Conservation (phyloP, 2,797 vertebrate genomes). For the Benthosema pterotum region DNA sequence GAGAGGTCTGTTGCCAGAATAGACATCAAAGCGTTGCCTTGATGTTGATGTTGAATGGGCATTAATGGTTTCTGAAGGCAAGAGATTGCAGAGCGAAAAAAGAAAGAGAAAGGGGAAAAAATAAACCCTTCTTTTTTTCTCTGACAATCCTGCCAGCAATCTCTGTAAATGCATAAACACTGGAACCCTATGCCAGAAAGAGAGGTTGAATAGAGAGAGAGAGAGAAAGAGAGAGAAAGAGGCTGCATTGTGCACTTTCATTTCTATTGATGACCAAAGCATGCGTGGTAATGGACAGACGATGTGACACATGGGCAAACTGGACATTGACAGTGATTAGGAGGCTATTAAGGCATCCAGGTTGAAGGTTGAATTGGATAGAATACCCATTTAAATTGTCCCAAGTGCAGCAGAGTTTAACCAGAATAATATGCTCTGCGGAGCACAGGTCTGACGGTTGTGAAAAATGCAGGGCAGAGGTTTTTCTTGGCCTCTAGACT, state of each 20-base stretch:
- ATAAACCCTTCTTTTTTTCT: constrained; percentile 85
- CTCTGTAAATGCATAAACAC: constrained; percentile 89
- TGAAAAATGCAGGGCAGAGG: too few relatives aligned
- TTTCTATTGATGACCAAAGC: constrained; percentile 60
- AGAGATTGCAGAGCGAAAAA: constrained; percentile 85
- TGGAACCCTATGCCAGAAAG: constrained; percentile 83
- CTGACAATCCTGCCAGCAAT: constrained; percentile 89
- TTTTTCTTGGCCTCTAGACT: too few relatives aligned
- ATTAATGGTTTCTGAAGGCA: constrained; percentile 97
- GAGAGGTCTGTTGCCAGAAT: constrained; percentile 92
- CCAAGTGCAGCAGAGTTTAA: too few relatives aligned
- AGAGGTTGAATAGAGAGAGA: constrained; percentile 41
- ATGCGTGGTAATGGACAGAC: constrained; percentile 22
- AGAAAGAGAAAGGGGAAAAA: constrained; percentile 80
- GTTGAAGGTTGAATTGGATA: constrained; percentile 24
- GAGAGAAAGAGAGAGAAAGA: constrained; percentile 39
- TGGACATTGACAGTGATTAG: constrained; percentile 37
- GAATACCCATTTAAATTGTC: not conserved
- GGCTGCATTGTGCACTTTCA: constrained; percentile 52
- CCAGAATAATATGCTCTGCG: too few relatives aligned
- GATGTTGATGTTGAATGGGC: constrained; percentile 95
- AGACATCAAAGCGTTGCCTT: constrained; percentile 96
- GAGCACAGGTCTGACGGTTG: too few relatives aligned
- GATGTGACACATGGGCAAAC: constrained; percentile 48
- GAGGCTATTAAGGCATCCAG: constrained; percentile 33